Percentiles rank a stretch among this genome's conserved stretches.
Evolutionary conservation across 2,797 vertebrate species (phyloP).

Genomic region (Malacoraja senta): DNA sequence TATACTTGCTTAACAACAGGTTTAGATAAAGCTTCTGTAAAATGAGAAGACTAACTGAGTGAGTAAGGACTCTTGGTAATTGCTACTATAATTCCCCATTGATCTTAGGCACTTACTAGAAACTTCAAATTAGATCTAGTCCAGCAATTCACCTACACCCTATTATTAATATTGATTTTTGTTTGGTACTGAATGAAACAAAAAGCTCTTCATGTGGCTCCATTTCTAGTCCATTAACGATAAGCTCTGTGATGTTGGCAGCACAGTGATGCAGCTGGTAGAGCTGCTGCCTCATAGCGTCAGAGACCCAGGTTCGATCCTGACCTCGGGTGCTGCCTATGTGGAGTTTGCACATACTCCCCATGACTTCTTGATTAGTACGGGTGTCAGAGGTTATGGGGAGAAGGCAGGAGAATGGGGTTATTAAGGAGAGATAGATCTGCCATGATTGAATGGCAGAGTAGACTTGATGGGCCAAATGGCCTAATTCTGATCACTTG

Average conservation of each 20-base stretch:
- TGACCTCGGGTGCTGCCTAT: too few species aligned
- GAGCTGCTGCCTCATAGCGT: too few species aligned
- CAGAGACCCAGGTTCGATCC: too few species aligned
- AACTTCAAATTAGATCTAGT: slow-evolving; percentile 22
- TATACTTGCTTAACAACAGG: background rate
- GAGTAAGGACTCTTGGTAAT: background rate
- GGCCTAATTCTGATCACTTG: too few species aligned
- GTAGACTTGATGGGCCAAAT: too few species aligned
- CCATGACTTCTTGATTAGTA: too few species aligned
- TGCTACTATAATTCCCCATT: slow-evolving; percentile 17
- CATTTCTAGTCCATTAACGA: background rate
- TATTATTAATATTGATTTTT: slow-evolving; percentile 12
- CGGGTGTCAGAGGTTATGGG: too few species aligned
- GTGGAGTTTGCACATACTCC: too few species aligned
- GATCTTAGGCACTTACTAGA: background rate
- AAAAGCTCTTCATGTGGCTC: background rate
- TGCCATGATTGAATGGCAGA: too few species aligned
- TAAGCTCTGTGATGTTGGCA: background rate
- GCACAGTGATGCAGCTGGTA: too few species aligned
- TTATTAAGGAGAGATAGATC: too few species aligned
- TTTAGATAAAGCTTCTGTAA: background rate
- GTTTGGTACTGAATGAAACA: background rate
- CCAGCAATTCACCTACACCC: background rate
- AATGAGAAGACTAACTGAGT: background rate
- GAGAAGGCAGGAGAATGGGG: too few species aligned